Evolutionary conservation across 2,113 vertebrate genomes (phyloP), one percentile per base, ranked within the genome.

Genomic region (Diphyllodes magnificus): DNA sequence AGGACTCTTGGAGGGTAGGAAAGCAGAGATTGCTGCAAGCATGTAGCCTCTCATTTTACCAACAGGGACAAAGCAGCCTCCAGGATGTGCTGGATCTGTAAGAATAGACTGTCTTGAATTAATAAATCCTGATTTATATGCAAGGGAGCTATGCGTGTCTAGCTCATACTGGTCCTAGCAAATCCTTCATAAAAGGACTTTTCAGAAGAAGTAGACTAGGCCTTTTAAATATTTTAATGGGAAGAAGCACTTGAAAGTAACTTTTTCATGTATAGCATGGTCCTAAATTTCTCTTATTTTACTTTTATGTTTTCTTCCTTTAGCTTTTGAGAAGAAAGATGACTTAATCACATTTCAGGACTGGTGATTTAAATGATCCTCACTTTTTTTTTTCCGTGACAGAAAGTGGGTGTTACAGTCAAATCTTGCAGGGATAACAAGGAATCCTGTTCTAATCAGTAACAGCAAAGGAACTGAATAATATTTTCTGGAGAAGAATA

Each of bases 121-220:
- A 95, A 85, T 90, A 64, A 78, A 72, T 85, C 47, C 24, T 80
- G 57, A 82, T 92, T 87, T 86, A 87, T 70, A 80, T 72, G 73
- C 75, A 75, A 69, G 51, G 22, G 47, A 86, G 37, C 27, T 59
- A 3, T 73, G 9, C 2, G 1, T 89, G 35, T 57, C 47, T 82
- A 56, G 73, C 40, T 78, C 17, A 49, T 49, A n/a, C 20, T 59
- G 23, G 30, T 50, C 56, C 51, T 68, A 45, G 60, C 35, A 78
- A 66, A 39, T 69, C 60, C 83, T 92, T 84, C 30, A 66, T 89
- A 59, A 87, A 89, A 87, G 24, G 22, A n/a, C 17, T 89, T 63
- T 66, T 73, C 56, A 59, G 47, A 59, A 70, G n/a, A 24, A 44
- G 21, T 20, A 79, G 53, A 53, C 17, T 30, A 50, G 49, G 7